phyloP scores from a whole-genome alignment of 2,888 invertebrate species.

The Thecophora atra region DNA sequence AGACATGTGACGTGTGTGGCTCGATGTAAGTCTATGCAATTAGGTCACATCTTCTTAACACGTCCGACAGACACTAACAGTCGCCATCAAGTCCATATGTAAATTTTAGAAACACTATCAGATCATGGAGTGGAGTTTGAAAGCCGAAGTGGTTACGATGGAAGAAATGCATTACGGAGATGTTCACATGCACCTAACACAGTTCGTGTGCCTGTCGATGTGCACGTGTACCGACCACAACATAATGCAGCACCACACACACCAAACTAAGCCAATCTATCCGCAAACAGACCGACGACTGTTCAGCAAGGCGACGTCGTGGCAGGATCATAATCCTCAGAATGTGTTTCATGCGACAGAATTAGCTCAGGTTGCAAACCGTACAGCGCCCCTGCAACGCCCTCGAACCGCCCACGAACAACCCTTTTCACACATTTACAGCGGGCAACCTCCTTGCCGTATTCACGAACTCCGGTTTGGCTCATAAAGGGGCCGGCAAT shows the following conservation, averaged over 20 bases:
- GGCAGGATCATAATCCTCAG: constrained; percentile 27
- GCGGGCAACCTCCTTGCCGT: neutral
- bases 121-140: neutral
- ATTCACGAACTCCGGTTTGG: too few relatives aligned
- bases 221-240: neutral
- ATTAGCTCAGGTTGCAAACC: neutral
- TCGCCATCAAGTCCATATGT: constrained; percentile 3
- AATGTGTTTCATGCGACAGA: constrained; percentile 25
- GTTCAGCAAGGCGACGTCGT: neutral
- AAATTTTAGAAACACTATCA: constrained; percentile 6
- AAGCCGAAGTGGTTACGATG: constrained; percentile 7
- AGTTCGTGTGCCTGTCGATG: neutral
- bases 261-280: neutral
- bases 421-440: neutral
- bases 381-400: neutral
- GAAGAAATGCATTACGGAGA: neutral
- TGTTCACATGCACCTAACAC: neutral
- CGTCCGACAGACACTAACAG: neutral
- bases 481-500: too few relatives aligned
- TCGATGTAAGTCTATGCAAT: neutral
- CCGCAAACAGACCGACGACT: neutral
- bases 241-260: constrained; percentile 1
- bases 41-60: neutral
- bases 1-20: neutral
- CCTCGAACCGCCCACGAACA: neutral